These are phyloP conservation scores for Pyxicephalus adspersus DNA, from an alignment of 2,113 vertebrate species.

Conservation along the genomic window DNA sequence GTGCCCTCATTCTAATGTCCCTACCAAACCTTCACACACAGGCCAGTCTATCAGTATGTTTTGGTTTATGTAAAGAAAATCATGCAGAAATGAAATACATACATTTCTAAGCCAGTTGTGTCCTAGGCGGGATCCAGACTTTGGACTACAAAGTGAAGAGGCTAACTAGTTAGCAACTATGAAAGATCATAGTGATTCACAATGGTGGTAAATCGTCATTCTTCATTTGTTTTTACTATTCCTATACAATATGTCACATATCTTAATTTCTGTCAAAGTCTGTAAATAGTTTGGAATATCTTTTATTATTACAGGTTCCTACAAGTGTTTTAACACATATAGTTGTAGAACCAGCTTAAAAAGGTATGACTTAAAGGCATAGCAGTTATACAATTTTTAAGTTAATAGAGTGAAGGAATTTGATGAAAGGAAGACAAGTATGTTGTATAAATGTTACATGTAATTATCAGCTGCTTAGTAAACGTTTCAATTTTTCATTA, in stretches of 20 bases:
- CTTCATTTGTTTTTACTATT: background rate
- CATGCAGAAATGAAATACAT: too few species aligned
- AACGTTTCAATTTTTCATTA: slow-evolving; percentile 3
- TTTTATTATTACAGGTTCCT: background rate
- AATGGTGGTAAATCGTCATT: too few species aligned
- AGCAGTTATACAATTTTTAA: background rate
- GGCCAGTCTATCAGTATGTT: too few species aligned
- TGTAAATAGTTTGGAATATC: background rate
- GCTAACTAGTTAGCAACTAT: too few species aligned
- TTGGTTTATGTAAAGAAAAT: too few species aligned
- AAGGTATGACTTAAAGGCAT: background rate
- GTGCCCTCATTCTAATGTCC: too few species aligned
- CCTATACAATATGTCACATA: background rate
- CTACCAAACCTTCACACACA: too few species aligned
- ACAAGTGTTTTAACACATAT: background rate
- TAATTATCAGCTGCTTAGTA: slow-evolving; percentile 35
- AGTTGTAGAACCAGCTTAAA: too few species aligned
- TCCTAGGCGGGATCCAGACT: too few species aligned
- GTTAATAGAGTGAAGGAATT: slow-evolving; percentile 14
- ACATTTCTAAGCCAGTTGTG: too few species aligned
- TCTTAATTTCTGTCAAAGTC: background rate
- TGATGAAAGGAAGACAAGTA: slow-evolving; percentile 26
- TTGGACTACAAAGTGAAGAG: too few species aligned
- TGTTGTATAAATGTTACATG: slow-evolving; percentile 37
- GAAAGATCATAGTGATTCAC: too few species aligned